Evolutionary conservation across 2,888 invertebrate genomes (phyloP).

Genomic region (Athetis lepigone): DNA sequence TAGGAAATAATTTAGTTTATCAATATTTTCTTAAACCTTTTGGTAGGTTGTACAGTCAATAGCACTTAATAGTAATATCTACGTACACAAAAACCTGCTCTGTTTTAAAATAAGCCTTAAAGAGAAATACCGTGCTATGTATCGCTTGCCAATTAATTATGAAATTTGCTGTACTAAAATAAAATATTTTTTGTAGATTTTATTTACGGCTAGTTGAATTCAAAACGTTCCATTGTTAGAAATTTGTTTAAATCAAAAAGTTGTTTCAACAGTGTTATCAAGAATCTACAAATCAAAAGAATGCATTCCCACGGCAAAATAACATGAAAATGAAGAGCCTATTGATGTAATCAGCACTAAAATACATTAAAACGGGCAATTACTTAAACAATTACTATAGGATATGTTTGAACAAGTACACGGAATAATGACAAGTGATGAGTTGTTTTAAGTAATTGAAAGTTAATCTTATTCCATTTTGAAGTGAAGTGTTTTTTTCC

Average conservation of each 20-base stretch:
- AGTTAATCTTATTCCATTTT: slow-evolving; percentile 30
- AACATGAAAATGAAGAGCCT: slow-evolving; percentile 39
- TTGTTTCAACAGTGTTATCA: slow-evolving; percentile 29
- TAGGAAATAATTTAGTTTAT: too few relatives aligned
- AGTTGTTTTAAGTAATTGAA: slow-evolving; percentile 43
- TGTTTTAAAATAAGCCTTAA: too few relatives aligned
- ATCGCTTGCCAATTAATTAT: too few relatives aligned
- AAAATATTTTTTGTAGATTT: too few relatives aligned
- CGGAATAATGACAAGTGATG: slow-evolving; percentile 55
- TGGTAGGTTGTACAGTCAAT: too few relatives aligned
- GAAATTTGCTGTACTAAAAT: too few relatives aligned
- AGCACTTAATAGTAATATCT: too few relatives aligned
- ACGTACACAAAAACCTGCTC: too few relatives aligned
- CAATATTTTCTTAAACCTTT: too few relatives aligned
- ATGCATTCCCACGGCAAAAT: slow-evolving; percentile 46
- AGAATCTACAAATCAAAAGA: slow-evolving; percentile 45
- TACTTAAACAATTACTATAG: slow-evolving; percentile 59
- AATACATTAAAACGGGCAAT: slow-evolving; percentile 52
- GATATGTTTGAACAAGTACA: slow-evolving; percentile 55
- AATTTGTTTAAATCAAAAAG: slow-evolving; percentile 12
- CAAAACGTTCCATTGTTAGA: slow-evolving; percentile 25
- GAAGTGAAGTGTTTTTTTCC: slow-evolving; percentile 35
- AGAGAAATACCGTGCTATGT: too few relatives aligned
- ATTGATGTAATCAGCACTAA: slow-evolving; percentile 49
- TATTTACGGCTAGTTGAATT: not conserved